Evolutionary conservation across 2,113 vertebrate genomes (phyloP), one percentile per base, ranked within the genome.

Genomic region (Clarias batrachus): DNA sequence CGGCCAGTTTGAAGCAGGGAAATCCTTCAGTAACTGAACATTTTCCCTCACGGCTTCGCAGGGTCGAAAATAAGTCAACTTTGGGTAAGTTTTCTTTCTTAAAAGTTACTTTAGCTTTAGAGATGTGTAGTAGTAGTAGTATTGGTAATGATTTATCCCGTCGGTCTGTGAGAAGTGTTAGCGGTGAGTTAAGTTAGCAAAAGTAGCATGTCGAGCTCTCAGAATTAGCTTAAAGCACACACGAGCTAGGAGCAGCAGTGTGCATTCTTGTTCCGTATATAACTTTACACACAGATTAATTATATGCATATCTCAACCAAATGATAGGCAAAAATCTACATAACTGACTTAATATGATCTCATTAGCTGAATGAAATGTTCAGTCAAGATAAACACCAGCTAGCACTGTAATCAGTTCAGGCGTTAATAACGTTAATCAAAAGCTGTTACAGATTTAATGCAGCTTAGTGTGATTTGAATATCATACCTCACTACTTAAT

Each of bases 1-100:
- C 90, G 89, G 90, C 82, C 54, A 71, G 91, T 95, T 95, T 93
- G 92, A 95, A 94, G 88, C 59, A 85, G 88, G 62, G 57, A 87
- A 79, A 63, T 86, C 68, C 70, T 87, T 80, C 74, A 82, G 65
- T 33, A 57, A 41, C 21, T 54, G n/a, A 48, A 65, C 23, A 62
- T 17, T 60, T 33, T 13, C 13, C 9, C 19, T 63, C n/a, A 56
- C 74, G 33, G 17, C 63, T 73, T 59, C 30, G 27, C 60, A 54
- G 77, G 70, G 70, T 88, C 77, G 68, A 84, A 91, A 88, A 89
- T 89, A 82, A 8, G 81, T 12, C n/a, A 3, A 37, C 27, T 11
- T 70, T 23, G 59, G 85, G 85, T 86, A 21, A 82, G 85, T 82
- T 62, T 33, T 4, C 52, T 14, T 33, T 62, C 23, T 82, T 12